Evolutionary conservation across 2,113 vertebrate genomes (phyloP).

Genomic region (Notarius lentiginosus): DNA sequence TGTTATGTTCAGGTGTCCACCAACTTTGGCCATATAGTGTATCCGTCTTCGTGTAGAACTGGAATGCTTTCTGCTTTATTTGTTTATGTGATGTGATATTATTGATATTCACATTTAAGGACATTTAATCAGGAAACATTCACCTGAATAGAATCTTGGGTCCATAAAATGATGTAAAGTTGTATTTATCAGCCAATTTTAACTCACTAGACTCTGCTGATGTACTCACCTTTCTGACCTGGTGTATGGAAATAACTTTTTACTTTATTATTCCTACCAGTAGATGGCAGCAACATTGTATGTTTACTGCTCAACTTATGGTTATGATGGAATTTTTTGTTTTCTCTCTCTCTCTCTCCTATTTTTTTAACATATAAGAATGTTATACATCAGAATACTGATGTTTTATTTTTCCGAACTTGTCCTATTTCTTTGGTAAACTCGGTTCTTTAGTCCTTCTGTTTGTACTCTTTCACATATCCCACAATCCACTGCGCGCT

Average conservation of each 20-base stretch:
- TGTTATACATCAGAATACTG: background rate
- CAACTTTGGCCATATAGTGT: background rate
- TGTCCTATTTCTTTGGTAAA: background rate
- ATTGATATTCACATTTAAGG: too few relatives aligned
- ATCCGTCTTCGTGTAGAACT: background rate
- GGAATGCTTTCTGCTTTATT: background rate
- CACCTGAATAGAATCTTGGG: background rate
- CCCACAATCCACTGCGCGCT: too few relatives aligned
- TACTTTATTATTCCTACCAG: background rate
- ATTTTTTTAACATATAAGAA: background rate
- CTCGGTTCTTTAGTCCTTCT: background rate
- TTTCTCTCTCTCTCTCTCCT: background rate
- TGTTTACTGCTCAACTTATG: background rate
- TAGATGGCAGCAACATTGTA: constrained; percentile 2
- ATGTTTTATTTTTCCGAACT: background rate
- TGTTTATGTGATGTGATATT: too few relatives aligned
- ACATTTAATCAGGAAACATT: background rate
- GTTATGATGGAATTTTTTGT: background rate
- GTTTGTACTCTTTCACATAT: too few relatives aligned
- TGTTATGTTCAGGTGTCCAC: background rate
- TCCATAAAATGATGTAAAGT: background rate
- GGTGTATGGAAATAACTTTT: too few relatives aligned
- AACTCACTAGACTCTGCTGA: too few relatives aligned
- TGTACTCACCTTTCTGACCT: too few relatives aligned
- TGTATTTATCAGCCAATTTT: background rate